Evolutionary conservation across 2,113 vertebrate species (phyloP).

Genomic region (Sprattus sprattus): DNA sequence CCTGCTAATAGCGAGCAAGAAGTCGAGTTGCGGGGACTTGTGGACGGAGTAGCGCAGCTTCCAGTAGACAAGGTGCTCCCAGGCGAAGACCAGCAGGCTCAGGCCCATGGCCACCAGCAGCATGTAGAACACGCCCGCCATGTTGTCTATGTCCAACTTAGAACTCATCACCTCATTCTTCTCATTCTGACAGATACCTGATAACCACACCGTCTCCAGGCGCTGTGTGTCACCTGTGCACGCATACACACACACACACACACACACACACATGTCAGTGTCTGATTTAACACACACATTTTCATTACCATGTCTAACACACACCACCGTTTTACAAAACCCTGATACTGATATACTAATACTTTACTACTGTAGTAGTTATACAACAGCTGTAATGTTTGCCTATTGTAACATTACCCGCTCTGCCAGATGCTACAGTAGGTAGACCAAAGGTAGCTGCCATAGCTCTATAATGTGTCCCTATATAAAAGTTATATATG

Average conservation of each 20-base stretch:
- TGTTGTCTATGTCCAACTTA: conserved; percentile 98
- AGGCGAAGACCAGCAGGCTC: conserved; percentile 93
- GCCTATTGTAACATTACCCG: no score
- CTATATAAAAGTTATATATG: no score
- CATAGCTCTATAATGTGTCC: no score
- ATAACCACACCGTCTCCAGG: conserved; percentile 94
- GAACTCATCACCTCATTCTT: conserved; percentile 99
- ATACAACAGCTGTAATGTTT: no score
- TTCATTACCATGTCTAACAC: not conserved
- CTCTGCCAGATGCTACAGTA: no score
- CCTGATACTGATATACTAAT: no score
- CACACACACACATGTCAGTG: not conserved
- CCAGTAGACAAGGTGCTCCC: conserved; percentile 97
- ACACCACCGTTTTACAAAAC: no score
- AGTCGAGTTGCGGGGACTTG: conserved; percentile 84
- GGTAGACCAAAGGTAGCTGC: no score
- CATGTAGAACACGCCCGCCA: conserved; percentile 99
- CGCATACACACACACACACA: not conserved
- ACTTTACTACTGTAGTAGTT: no score
- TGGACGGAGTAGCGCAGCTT: conserved; percentile 86
- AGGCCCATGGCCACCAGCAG: conserved; percentile 97
- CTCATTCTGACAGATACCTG: conserved; percentile 97
- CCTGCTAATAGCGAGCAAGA: conserved; percentile 93
- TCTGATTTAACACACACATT: no score
- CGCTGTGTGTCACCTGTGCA: conserved; percentile 89